Conservation (phyloP, 2,113 vertebrate genomes). For the Athene noctua region DNA sequence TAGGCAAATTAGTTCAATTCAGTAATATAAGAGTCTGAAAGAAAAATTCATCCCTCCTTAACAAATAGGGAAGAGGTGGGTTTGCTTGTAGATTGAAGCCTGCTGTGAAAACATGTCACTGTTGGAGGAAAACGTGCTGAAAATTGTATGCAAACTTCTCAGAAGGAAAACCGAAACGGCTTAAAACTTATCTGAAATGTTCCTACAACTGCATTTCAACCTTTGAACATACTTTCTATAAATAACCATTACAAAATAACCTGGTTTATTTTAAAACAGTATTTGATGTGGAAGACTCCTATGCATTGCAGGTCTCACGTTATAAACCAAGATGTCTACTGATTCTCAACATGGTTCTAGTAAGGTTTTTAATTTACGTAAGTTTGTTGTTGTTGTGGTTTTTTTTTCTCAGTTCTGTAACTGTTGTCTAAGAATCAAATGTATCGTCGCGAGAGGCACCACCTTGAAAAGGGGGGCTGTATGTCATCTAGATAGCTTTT, state of each 20-base stretch:
- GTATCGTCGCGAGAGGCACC: not conserved
- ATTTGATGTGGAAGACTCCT: not conserved
- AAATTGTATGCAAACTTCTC: not conserved
- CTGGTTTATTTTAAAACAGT: not conserved
- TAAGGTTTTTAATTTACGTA: rapidly evolving
- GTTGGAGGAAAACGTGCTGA: not conserved
- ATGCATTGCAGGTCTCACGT: rapidly evolving
- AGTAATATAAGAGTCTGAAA: not conserved
- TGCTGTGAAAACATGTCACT: not conserved
- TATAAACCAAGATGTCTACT: not conserved
- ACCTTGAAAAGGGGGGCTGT: rapidly evolving
- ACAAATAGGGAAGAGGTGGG: rapidly evolving
- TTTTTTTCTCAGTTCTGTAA: too few relatives aligned
- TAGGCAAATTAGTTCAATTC: not conserved
- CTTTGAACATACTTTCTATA: not conserved
- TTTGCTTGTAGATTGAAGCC: not conserved
- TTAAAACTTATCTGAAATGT: not conserved
- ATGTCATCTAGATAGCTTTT: too few relatives aligned
- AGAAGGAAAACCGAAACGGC: not conserved
- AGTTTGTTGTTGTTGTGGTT: too few relatives aligned
- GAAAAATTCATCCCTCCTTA: not conserved
- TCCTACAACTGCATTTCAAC: not conserved
- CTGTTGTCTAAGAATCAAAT: rapidly evolving
- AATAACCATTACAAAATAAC: not conserved
- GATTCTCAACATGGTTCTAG: too few relatives aligned